A percentile compares a stretch with the other conserved stretches of the same genome.
These are phyloP conservation scores for Crematogaster levior DNA, from an alignment of 2,888 invertebrate species.

Conservation along the genomic window DNA sequence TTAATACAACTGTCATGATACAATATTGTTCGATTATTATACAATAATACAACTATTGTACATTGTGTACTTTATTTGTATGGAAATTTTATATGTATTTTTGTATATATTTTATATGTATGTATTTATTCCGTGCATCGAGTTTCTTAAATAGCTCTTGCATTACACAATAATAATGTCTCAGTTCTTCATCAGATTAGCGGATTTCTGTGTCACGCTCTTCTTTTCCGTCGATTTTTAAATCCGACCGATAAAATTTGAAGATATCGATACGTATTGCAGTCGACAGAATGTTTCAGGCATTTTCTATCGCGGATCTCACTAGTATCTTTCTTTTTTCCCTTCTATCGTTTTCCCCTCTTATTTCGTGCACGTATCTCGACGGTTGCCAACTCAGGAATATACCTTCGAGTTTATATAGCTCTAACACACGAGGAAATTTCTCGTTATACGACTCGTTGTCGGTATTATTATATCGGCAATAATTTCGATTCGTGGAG, in stretches of 20 bases:
- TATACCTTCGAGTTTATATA: conserved; percentile 62
- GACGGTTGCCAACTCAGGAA: conserved; percentile 56
- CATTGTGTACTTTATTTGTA: not conserved
- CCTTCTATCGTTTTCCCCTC: conserved; percentile 9
- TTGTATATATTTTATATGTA: not conserved
- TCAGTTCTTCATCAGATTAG: not conserved
- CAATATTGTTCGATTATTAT: too few species aligned
- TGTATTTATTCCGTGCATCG: not conserved
- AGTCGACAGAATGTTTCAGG: conserved; percentile 45
- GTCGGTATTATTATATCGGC: conserved; percentile 40
- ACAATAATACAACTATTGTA: not conserved
- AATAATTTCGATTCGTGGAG: conserved; percentile 41
- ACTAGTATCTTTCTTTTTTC: not conserved
- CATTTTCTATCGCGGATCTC: conserved; percentile 26
- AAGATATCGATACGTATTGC: conserved; percentile 58
- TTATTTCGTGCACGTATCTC: conserved; percentile 64
- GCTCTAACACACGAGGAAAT: conserved; percentile 61
- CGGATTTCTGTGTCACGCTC: not conserved
- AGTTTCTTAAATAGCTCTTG: not conserved
- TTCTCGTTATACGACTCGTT: conserved; percentile 60
- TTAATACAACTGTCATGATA: not conserved
- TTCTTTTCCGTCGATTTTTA: not conserved
- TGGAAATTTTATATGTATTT: not conserved
- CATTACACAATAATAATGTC: not conserved
- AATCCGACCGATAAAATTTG: conserved; percentile 36